Evolutionary conservation across 2,797 vertebrate species (phyloP).

Genomic region (Bovichtus diacanthus): DNA sequence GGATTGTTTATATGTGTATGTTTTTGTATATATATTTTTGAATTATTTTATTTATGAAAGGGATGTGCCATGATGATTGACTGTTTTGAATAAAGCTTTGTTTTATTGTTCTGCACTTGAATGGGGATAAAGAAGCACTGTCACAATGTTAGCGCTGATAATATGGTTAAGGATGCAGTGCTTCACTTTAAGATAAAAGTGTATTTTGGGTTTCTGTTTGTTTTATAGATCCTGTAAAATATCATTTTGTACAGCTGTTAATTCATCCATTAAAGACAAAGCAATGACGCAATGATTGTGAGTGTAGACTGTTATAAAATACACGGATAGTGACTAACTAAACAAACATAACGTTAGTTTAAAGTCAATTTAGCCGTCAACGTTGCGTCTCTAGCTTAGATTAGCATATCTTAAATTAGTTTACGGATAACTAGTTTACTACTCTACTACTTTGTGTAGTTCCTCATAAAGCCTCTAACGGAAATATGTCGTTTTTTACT

Average conservation of each 20-base stretch:
- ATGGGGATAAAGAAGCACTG: conserved; percentile 5
- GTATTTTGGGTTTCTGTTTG: conserved; percentile 36
- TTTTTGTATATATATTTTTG: conserved; percentile 51
- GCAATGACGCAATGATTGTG: not conserved
- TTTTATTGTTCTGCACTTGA: conserved; percentile 15
- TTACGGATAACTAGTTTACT: not conserved
- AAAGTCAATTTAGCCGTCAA: too few relatives aligned
- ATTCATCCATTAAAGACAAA: conserved; percentile 78
- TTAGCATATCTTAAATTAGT: not conserved
- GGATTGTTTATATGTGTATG: conserved; percentile 49
- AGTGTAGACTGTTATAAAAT: conserved; percentile 2
- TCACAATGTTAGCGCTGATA: not conserved
- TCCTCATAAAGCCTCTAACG: too few relatives aligned
- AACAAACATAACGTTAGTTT: too few relatives aligned
- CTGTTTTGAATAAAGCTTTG: conserved; percentile 15
- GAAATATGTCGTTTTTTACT: too few relatives aligned
- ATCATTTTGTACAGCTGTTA: conserved; percentile 86
- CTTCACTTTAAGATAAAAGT: conserved; percentile 5
- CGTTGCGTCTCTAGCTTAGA: not conserved
- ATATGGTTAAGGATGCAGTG: not conserved
- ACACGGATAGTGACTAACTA: not conserved
- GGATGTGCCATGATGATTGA: conserved; percentile 62
- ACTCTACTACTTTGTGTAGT: rapidly evolving
- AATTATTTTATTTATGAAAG: conserved; percentile 63
- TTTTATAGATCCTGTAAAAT: conserved; percentile 78